Base-by-base conservation (phyloP, 2,888 invertebrate species). In the Loripinus fragilis region DNA sequence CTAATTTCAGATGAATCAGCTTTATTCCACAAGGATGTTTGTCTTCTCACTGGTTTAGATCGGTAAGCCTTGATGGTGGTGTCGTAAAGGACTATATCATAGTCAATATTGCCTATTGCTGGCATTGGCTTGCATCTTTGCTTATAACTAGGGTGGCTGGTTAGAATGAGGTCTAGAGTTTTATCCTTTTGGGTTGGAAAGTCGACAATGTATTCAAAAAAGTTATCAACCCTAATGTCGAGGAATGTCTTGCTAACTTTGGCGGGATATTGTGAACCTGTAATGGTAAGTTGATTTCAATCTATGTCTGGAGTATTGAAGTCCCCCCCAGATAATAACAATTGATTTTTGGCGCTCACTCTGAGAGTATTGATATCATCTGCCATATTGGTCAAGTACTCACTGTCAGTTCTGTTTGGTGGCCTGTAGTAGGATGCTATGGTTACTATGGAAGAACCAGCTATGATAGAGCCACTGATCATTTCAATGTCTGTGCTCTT, bases 1-100 rank as follows among this genome's bases (percentile, higher is more conserved):
- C 12, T 38, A 38, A 12, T 38, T 38, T 38, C 38, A 38, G 38
- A 38, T 38, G 38, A 38, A 48, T 74, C 35, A 7, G 71, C 70
- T 33, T 55, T 48, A 25, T 74, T 71, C 74, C 70, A 71, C 8
- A 70, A 28, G 12, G 23, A 55, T 55, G 25, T 55, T 15, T 55
- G 15, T 23, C 55, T 3, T 55, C 25, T n/a, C 7, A 28, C 25
- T 55, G 55, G 55, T 55, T 25, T 55, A 8, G 17, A 15, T 5
- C 25, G 55, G 5, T 28, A 25, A 5, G 7, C 25, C 15, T 55
- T 5, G 2, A 10, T 23, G 25, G 23, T 28, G n/a, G n/a, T n/a
- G n/a, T n/a, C n/a, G n/a, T n/a, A n/a, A 2, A 55, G 55, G 10
- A 55, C 55, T 25, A 55, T 55, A 15, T 55, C 55, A 28, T 55